Base-by-base conservation (phyloP, 2,113 vertebrate genomes). In the Struthio camelus region DNA sequence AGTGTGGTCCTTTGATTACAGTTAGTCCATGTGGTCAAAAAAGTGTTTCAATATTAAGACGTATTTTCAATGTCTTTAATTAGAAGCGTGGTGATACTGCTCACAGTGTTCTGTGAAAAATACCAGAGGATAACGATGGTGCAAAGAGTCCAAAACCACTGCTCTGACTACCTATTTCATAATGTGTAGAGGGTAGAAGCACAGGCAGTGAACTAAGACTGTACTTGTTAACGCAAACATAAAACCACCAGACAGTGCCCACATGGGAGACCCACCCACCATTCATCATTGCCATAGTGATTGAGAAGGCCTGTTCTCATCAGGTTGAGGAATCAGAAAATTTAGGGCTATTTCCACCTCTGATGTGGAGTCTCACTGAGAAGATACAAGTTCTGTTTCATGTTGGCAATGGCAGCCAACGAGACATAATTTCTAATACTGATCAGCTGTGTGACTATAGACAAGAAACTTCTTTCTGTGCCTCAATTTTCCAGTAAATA, bases 201-300 rank as follows among this genome's bases (percentile, higher is more conserved):
- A 18, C 34, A 6, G 48, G 44, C 53, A 12, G 27, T 7, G 34
- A 24, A 34, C 1, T 0, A 9, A 2, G 1, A 4, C 58, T 22
- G 40, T 24, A 3, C 18, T n/a, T 23, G 30, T 24, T 7, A 6
- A 56, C 50, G 18, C 56, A 70, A 40, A 25, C 12, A 3, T 1
- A 11, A 25, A 28, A 38, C 20, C 17, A 3, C 14, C 44, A 59
- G 25, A 66, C 6, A 14, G 59, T 1, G 24, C 34, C 51, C 65
- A 5, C 30, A 18, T 3, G 53, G 28, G 38, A n/a, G 59, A 10
- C 27, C 14, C 30, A 48, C 16, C 36, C 32, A 20, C 5, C 46
- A 16, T 16, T 58, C 58, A 10, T 80, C 13, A 3, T 30, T 11
- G 2, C 18, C n/a, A 11, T 1, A 16, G 23, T 44, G 11, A 13